These are phyloP conservation scores for Empis stercorea DNA, from an alignment of 2,888 invertebrate genomes.

Conservation along the genomic window DNA sequence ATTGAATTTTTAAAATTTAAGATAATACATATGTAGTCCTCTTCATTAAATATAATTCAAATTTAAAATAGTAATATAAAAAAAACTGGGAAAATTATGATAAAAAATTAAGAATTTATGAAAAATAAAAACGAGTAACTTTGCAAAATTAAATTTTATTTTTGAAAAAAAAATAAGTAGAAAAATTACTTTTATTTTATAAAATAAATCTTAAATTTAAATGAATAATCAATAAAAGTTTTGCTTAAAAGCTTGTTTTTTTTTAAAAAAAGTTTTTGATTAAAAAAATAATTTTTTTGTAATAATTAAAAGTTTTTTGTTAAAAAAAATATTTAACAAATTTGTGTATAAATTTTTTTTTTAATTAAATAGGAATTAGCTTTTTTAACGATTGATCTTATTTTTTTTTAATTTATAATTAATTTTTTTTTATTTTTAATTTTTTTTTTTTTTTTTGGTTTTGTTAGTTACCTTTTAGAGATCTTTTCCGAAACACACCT, in stretches of 20 bases:
- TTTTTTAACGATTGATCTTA: background rate
- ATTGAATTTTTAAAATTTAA: background rate
- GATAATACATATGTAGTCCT: too few relatives aligned
- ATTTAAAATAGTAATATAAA: too few relatives aligned
- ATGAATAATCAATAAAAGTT: too few relatives aligned
- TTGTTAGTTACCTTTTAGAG: constrained; percentile 81
- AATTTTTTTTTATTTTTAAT: constrained; percentile 18
- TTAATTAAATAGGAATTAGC: too few relatives aligned
- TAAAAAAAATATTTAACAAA: too few relatives aligned
- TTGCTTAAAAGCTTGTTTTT: constrained; percentile 3
- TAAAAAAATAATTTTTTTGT: background rate
- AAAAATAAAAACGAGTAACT: background rate
- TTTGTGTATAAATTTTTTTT: too few relatives aligned
- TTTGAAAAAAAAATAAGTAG: background rate
- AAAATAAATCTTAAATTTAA: too few relatives aligned
- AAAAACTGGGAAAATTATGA: too few relatives aligned
- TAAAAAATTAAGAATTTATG: background rate
- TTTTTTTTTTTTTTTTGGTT: constrained; percentile 18
- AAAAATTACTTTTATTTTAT: too few relatives aligned
- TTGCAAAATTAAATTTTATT: background rate
- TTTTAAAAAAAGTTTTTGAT: constrained; percentile 14
- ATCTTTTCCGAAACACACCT: constrained; percentile 95
- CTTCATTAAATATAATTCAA: too few relatives aligned
- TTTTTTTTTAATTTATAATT: constrained; percentile 17
- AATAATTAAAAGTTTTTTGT: too few relatives aligned